phyloP scores from a whole-genome alignment of 1,140 invertebrate genomes.

The Drosophila melanica region DNA sequence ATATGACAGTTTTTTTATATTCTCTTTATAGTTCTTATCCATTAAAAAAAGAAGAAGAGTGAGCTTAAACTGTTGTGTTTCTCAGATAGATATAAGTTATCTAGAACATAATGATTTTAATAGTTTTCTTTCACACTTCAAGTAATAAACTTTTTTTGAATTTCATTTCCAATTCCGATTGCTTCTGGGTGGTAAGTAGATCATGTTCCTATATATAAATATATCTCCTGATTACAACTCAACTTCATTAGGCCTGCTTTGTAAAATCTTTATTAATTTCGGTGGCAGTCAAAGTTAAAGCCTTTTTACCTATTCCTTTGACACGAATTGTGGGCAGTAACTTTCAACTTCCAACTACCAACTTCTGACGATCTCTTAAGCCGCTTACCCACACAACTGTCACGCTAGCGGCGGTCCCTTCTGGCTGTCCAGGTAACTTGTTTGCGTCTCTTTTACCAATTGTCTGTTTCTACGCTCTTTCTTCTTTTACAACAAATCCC shows the following conservation, averaged over 20 bases:
- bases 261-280: slow-evolving; percentile 71
- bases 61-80: too few species aligned
- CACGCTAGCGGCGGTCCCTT: slow-evolving; percentile 52
- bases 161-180: slow-evolving; percentile 9
- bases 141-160: not conserved
- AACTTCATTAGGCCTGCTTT: slow-evolving; percentile 54
- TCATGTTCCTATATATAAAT: slow-evolving; percentile 41
- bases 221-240: slow-evolving; percentile 60
- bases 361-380: slow-evolving; percentile 63
- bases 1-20: slow-evolving; percentile 18
- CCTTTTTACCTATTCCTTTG: slow-evolving; percentile 22
- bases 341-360: slow-evolving; percentile 21
- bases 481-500: slow-evolving; percentile 58
- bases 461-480: slow-evolving; percentile 64
- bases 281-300: slow-evolving; percentile 36
- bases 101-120: not conserved
- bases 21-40: slow-evolving; percentile 20
- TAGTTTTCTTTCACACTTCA: not conserved
- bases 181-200: slow-evolving; percentile 57
- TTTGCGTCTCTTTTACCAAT: slow-evolving; percentile 68
- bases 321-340: slow-evolving; percentile 27
- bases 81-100: not conserved
- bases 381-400: slow-evolving; percentile 77
- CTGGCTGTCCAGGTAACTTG: slow-evolving; percentile 63
- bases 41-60: not conserved